Conservation (phyloP, 2,888 invertebrate species). For the Platypus cylindrus region DNA sequence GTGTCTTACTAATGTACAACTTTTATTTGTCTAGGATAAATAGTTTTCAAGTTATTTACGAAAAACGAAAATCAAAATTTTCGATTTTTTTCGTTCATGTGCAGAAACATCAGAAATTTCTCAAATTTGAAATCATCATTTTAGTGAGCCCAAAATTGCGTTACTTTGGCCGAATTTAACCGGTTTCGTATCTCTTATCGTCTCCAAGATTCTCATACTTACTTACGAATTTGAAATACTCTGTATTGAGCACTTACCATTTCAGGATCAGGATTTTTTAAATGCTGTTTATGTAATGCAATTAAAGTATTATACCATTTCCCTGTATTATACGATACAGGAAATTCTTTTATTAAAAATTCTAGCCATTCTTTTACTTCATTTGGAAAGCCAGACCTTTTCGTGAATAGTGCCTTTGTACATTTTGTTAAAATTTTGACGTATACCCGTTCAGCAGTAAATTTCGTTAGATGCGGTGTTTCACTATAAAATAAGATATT, state of each 20-base stretch:
- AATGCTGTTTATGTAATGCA: constrained; percentile 16
- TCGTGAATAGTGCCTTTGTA: constrained; percentile 15
- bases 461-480: constrained; percentile 21
- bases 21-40: too few relatives aligned
- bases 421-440: constrained; percentile 17
- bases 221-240: not conserved
- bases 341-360: constrained; percentile 20
- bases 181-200: not conserved
- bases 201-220: not conserved
- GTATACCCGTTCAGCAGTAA: constrained; percentile 22
- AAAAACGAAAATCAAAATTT: too few relatives aligned
- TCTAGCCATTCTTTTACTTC: constrained; percentile 22
- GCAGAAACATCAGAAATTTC: too few relatives aligned
- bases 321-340: constrained; percentile 18
- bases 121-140: too few relatives aligned
- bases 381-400: constrained; percentile 14
- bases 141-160: too few relatives aligned
- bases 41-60: too few relatives aligned
- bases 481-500: constrained; percentile 8
- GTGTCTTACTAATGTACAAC: too few relatives aligned
- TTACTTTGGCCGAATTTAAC: too few relatives aligned
- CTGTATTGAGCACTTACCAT: constrained; percentile 9
- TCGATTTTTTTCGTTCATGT: too few relatives aligned
- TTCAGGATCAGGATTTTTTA: constrained; percentile 12
- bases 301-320: constrained; percentile 23